These are phyloP conservation scores for Limonius californicus DNA, from an alignment of 1,140 invertebrate species.

Conservation along the genomic window DNA sequence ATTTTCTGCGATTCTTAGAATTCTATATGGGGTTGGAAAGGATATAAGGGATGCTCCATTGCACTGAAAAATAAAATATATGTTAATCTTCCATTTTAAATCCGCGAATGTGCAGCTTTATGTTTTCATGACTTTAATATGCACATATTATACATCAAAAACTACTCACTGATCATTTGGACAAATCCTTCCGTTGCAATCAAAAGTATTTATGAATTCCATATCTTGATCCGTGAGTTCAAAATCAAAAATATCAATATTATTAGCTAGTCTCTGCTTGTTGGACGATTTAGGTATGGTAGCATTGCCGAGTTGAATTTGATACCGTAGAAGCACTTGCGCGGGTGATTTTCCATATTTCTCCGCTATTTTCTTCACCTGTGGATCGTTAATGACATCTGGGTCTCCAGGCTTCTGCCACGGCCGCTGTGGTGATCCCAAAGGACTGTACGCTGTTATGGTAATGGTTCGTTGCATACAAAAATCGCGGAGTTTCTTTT, in stretches of 20 bases:
- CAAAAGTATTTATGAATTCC: conserved; percentile 49
- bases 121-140: too few species aligned
- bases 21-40: too few species aligned
- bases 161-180: conserved; percentile 35
- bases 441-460: conserved; percentile 77
- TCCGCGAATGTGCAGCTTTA: too few species aligned
- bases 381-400: conserved; percentile 61
- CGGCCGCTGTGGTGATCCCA: conserved; percentile 66
- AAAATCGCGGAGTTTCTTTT: conserved; percentile 69
- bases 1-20: too few species aligned
- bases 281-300: conserved; percentile 64
- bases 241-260: conserved; percentile 53
- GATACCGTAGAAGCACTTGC: conserved; percentile 60
- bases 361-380: conserved; percentile 44
- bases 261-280: conserved; percentile 53
- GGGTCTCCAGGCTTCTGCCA: too few species aligned
- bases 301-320: too few species aligned
- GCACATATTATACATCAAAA: not conserved
- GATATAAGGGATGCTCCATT: too few species aligned
- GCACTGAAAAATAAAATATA: too few species aligned
- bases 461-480: conserved; percentile 63
- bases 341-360: conserved; percentile 57
- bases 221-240: conserved; percentile 45
- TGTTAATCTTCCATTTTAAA: too few species aligned
- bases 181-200: conserved; percentile 54